Conservation (phyloP, 2,888 invertebrate species). For the Gnatocerus cornutus region DNA sequence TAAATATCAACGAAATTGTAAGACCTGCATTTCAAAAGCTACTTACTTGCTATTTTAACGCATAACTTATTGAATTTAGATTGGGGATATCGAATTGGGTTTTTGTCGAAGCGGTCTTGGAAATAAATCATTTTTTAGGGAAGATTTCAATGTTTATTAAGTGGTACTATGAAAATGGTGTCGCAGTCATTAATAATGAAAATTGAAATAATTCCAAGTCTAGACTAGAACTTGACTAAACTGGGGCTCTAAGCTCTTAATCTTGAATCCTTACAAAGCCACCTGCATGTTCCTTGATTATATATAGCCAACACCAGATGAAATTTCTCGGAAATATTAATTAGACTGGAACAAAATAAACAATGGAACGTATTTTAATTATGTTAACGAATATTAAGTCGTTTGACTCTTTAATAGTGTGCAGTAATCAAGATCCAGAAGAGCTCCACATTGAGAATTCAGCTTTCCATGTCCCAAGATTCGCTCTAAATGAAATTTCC, state of each 20-base stretch:
- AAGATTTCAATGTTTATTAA: too few relatives aligned
- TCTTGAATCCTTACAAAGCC: constrained; percentile 29
- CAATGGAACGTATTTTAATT: constrained; percentile 42
- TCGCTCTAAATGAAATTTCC: constrained; percentile 39
- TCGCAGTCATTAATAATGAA: too few relatives aligned
- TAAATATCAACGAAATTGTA: constrained; percentile 43
- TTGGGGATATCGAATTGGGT: constrained; percentile 30
- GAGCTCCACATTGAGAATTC: constrained; percentile 24
- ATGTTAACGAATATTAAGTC: constrained; percentile 42
- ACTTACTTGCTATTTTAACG: constrained; percentile 44
- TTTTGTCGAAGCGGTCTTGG: background rate
- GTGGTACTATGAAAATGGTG: too few relatives aligned
- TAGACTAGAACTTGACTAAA: constrained; percentile 23
- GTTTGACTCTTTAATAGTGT: constrained; percentile 36
- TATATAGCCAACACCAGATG: constrained; percentile 34
- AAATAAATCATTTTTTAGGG: constrained; percentile 29
- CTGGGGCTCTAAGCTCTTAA: constrained; percentile 23
- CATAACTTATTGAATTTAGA: constrained; percentile 41
- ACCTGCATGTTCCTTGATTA: constrained; percentile 31
- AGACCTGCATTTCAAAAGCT: constrained; percentile 34
- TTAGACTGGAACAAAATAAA: constrained; percentile 34
- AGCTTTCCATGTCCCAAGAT: constrained; percentile 24
- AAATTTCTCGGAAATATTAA: constrained; percentile 40
- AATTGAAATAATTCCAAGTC: constrained; percentile 31
- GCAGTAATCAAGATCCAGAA: constrained; percentile 36